Evolutionary conservation across 2,113 vertebrate genomes (phyloP), one percentile per base, ranked within the genome.

Genomic region (Eubucco bourcierii): DNA sequence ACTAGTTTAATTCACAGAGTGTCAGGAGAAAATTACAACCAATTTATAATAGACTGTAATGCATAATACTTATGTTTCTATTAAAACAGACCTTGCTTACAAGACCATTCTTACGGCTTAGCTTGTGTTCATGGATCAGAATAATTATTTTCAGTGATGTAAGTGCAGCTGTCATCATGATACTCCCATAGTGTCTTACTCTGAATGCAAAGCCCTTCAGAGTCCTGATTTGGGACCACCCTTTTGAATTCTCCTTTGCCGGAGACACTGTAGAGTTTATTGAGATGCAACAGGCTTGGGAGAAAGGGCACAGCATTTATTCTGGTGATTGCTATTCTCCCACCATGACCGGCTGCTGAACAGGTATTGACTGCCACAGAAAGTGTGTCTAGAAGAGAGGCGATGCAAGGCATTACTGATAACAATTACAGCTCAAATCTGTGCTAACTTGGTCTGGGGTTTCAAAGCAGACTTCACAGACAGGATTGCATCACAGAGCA

Each of bases 11-110:
- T 98, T 98, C 97, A 97, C 92, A 95, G 96, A 96, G 93, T 97
- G 97, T 98, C 97, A 97, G 95, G 97, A 98, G 97, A 97, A 98
- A 98, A 98, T 98, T 97, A 97, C 96, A 96, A 97, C 95, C 97
- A 97, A 98, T 98, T 98, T 97, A 96, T 97, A 98, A 98, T 95
- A 95, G 96, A 95, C 95, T 94, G 78, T 95, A 96, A 94, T 96
- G 96, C 93, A 89, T 93, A 96, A 97, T 96, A 96, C 96, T 97
- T 97, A 97, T 59, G 93, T 97, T 97, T 97, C 97, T 97, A 95
- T 97, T 97, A 97, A 97, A 96, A 96, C 94, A 96, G 95, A 95
- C 90, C 95, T 96, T 96, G 95, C 93, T 96, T 94, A 90, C 92
- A 91, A 97, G 95, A 95, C 92, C 80, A 87, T 95, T 97, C 94